Conservation (phyloP, 2,888 invertebrate genomes). For the Apamea sordens region DNA sequence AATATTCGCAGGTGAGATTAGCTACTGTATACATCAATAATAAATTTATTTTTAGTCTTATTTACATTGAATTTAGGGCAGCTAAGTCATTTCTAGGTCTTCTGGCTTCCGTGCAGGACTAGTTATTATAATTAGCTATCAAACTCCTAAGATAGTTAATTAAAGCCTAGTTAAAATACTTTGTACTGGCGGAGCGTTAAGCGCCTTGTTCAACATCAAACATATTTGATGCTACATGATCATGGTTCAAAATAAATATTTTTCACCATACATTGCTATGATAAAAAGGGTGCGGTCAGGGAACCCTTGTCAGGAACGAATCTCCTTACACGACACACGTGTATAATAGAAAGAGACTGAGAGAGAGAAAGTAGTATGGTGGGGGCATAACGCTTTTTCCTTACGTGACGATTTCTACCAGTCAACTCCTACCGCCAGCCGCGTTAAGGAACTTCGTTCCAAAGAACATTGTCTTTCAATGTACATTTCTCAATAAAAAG, state of each 20-base stretch:
- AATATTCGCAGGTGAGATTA: conserved; percentile 81
- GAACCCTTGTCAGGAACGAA: too few relatives aligned
- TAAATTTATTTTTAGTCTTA: conserved; percentile 44
- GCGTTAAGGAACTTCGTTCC: not conserved
- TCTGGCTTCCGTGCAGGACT: conserved; percentile 21
- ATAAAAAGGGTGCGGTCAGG: too few relatives aligned
- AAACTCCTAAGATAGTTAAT: not conserved
- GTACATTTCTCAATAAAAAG: conserved; percentile 1
- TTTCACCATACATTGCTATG: too few relatives aligned
- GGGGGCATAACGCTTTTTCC: not conserved
- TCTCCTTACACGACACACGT: too few relatives aligned
- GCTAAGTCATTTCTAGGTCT: conserved; percentile 26
- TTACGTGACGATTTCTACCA: not conserved
- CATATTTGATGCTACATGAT: not conserved
- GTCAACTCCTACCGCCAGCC: not conserved
- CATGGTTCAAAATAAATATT: not conserved
- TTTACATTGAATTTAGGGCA: not conserved
- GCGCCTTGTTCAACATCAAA: not conserved
- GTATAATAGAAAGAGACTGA: too few relatives aligned
- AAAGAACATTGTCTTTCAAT: not conserved
- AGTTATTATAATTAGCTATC: conserved; percentile 4
- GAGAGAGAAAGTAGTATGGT: not conserved
- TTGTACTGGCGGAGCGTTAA: not conserved
- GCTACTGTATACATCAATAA: conserved; percentile 31
- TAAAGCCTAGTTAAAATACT: not conserved